Evolutionary conservation across 2,888 invertebrate species (phyloP).

Genomic region (Tenodera sinensis): DNA sequence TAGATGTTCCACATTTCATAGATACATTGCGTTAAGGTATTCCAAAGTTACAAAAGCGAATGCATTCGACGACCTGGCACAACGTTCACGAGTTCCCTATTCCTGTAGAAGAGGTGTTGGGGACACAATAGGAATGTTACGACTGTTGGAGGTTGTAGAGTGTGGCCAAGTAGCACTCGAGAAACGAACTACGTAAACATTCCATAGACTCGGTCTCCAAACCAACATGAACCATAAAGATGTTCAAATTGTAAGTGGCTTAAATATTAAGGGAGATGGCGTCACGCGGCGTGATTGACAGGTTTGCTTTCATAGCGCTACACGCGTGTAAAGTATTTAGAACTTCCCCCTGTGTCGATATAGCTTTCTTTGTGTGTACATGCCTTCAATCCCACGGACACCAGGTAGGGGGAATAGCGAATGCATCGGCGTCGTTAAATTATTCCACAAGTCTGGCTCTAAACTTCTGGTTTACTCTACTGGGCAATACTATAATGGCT

Average conservation of each 20-base stretch:
- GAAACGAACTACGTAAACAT: neutral
- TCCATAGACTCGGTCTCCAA: too few relatives aligned
- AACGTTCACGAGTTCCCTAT: too few relatives aligned
- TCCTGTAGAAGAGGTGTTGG: neutral
- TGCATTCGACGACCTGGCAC: too few relatives aligned
- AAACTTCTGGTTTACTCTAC: slow-evolving; percentile 14
- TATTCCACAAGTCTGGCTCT: slow-evolving; percentile 19
- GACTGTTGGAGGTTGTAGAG: neutral
- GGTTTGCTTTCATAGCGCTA: neutral
- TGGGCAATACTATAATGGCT: slow-evolving; percentile 11
- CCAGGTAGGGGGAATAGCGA: neutral
- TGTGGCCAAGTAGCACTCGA: neutral
- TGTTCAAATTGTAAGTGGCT: neutral
- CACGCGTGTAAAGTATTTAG: neutral
- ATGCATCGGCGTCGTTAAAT: slow-evolving; percentile 17
- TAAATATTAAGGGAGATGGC: neutral
- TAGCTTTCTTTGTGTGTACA: neutral
- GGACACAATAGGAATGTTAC: neutral
- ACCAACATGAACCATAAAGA: neutral
- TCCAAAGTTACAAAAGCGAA: too few relatives aligned
- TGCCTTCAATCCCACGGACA: neutral
- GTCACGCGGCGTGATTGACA: slow-evolving; percentile 1
- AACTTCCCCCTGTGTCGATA: neutral
- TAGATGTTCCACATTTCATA: too few relatives aligned
- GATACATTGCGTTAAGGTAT: too few relatives aligned